These are phyloP conservation scores for Rhinatrema bivittatum DNA, from an alignment of 2,797 vertebrate species.

Conservation along the genomic window DNA sequence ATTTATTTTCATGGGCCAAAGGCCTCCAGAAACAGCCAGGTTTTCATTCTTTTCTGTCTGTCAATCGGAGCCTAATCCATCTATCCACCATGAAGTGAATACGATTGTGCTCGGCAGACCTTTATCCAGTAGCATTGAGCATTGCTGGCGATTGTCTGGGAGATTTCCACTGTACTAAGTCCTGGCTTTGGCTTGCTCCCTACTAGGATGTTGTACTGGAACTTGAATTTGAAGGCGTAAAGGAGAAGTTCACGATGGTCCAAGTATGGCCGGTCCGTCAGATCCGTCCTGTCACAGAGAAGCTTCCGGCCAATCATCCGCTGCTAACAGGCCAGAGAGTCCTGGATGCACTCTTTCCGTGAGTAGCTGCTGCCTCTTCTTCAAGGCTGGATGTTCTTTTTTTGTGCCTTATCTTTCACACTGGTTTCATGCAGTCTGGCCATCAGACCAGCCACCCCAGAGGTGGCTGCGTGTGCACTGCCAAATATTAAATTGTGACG, in stretches of 20 bases:
- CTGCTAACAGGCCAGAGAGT: conserved; percentile 78
- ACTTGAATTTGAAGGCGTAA: conserved; percentile 89
- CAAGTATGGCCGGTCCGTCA: conserved; percentile 97
- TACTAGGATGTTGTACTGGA: conserved; percentile 88
- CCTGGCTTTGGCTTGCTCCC: too few species aligned
- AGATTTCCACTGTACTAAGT: too few species aligned
- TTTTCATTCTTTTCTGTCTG: too few species aligned
- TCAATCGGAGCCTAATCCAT: too few species aligned
- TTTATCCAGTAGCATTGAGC: too few species aligned
- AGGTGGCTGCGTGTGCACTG: not conserved
- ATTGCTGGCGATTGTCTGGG: too few species aligned
- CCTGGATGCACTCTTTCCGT: conserved; percentile 88
- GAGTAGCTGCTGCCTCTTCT: conserved; percentile 38
- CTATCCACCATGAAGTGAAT: too few species aligned
- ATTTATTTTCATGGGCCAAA: too few species aligned
- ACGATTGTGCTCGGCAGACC: too few species aligned
- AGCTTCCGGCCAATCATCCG: conserved; percentile 87
- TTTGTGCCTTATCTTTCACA: not conserved
- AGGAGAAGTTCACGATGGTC: conserved; percentile 94
- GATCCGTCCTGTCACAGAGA: conserved; percentile 90
- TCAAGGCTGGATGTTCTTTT: not conserved
- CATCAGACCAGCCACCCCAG: not conserved
- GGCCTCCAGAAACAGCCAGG: too few species aligned
- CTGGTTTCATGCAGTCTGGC: not conserved
- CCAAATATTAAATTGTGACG: too few species aligned